A percentile compares a stretch with the other conserved stretches of the same genome.
Conservation (phyloP, 2,888 invertebrate genomes). For the Sturmia bella region DNA sequence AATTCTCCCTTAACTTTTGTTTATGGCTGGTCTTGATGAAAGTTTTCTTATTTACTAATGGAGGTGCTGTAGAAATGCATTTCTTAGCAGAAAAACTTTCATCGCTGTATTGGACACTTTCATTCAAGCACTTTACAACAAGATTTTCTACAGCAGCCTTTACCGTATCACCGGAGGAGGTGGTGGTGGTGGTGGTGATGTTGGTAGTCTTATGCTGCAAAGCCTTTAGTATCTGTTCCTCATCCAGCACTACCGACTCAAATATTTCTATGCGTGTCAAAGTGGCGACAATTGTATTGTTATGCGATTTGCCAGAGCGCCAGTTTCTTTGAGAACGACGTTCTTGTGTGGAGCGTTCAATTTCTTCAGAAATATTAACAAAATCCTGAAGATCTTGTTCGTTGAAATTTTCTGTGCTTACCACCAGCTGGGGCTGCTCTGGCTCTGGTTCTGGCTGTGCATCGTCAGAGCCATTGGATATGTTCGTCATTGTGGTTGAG, state of each 20-base stretch:
- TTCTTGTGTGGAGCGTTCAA: slow-evolving; percentile 72
- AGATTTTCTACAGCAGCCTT: slow-evolving; percentile 71
- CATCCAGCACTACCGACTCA: slow-evolving; percentile 75
- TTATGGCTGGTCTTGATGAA: slow-evolving; percentile 59
- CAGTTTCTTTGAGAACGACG: slow-evolving; percentile 61
- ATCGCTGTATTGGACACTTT: slow-evolving; percentile 73
- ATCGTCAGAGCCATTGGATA: slow-evolving; percentile 2
- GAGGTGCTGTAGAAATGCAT: slow-evolving; percentile 42
- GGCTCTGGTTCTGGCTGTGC: slow-evolving; percentile 22
- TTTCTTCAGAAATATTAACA: slow-evolving; percentile 75
- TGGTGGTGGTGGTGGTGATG: too few relatives aligned
- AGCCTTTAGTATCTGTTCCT: slow-evolving; percentile 75
- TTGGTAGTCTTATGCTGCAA: slow-evolving; percentile 75
- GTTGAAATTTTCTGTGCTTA: slow-evolving; percentile 76
- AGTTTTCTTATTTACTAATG: slow-evolving; percentile 42
- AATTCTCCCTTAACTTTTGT: slow-evolving; percentile 75
- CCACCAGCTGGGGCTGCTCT: slow-evolving; percentile 63
- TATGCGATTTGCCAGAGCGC: slow-evolving; percentile 53
- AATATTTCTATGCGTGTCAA: slow-evolving; percentile 77
- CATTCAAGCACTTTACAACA: slow-evolving; percentile 77
- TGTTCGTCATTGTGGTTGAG: slow-evolving; percentile 71
- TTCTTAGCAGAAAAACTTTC: slow-evolving; percentile 63
- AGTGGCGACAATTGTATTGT: slow-evolving; percentile 72
- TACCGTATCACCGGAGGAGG: slow-evolving; percentile 65
- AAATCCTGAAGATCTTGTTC: slow-evolving; percentile 76